Percentiles rank a stretch among this genome's conserved stretches.
These are phyloP conservation scores for Erynnis tages DNA, from an alignment of 2,888 invertebrate species.

Conservation along the genomic window DNA sequence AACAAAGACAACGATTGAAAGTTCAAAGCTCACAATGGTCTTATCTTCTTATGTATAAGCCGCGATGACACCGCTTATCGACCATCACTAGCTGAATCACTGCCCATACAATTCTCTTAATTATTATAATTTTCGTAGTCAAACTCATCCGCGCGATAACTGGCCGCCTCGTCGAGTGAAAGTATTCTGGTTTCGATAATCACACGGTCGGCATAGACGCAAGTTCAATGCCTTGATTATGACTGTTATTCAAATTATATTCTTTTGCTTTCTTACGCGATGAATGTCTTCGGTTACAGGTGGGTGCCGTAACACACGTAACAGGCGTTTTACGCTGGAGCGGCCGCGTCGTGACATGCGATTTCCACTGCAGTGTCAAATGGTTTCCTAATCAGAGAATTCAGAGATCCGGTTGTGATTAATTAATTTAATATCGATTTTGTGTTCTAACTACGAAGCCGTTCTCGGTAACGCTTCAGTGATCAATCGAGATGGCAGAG, in stretches of 20 bases:
- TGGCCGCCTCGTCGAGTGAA: conserved; percentile 61
- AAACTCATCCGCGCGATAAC: conserved; percentile 62
- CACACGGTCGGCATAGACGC: conserved; percentile 59
- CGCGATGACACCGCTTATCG: conserved; percentile 71
- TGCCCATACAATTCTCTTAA: conserved; percentile 68
- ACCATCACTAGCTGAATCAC: conserved; percentile 69
- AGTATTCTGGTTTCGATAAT: conserved; percentile 73
- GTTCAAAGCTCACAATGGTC: conserved; percentile 49
- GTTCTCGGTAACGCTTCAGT: conserved; percentile 15
- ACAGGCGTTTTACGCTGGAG: conserved; percentile 38
- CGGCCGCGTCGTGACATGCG: conserved; percentile 33
- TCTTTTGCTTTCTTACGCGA: conserved; percentile 58
- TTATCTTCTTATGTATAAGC: conserved; percentile 48
- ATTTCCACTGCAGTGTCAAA: conserved; percentile 35
- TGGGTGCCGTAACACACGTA: conserved; percentile 62
- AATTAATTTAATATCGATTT: conserved; percentile 45
- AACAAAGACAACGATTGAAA: conserved; percentile 56
- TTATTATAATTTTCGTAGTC: conserved; percentile 73
- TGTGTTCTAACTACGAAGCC: conserved; percentile 30
- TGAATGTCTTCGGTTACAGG: conserved; percentile 50
- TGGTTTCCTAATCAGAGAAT: conserved; percentile 26
- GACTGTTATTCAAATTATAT: conserved; percentile 70
- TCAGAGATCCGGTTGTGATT: conserved; percentile 45
- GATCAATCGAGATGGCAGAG: conserved; percentile 11
- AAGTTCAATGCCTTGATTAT: conserved; percentile 80